Base-by-base conservation (phyloP, 2,113 vertebrate species). In the Percopsis transmontana region DNA sequence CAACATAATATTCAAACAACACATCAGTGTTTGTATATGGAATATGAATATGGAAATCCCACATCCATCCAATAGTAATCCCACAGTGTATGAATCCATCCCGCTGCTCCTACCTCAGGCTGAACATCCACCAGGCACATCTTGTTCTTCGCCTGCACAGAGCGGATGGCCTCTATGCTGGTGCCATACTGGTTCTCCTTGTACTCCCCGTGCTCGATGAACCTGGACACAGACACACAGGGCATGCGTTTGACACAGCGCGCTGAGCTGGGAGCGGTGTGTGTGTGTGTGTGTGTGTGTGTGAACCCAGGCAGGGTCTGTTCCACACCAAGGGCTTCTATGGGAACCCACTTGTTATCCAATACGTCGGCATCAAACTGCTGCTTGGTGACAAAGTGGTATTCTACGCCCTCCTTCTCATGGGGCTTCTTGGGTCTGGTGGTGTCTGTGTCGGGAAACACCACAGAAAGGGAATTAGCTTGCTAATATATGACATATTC, bases 171-270 rank as follows among this genome's bases (percentile, higher is more conserved):
- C 52, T 97, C 96, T 55, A 99, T 93, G 56, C 94, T 98, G 47
- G 95, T 99, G n/a, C 97, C 97, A 0, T 99, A 99, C 61, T 95
- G 91, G 71, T 98, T 96, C 45, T 97, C 96, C 73, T 98, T 97
- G 83, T 97, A 97, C 58, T 98, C 96, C 0, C 97, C 97, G 0
- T 96, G 94, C 61, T 99, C 97, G 60, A 99, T 94, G 82, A 98
- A 98, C 76, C 97, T 99, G 52, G 38, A 77, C 71, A 62, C 6
- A 60, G 50, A 14, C 39, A 44, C 7, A 38, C n/a, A n/a, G n/a
- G n/a, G n/a, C n/a, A n/a, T n/a, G n/a, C n/a, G n/a, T n/a, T n/a
- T n/a, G n/a, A n/a, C n/a, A n/a, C n/a, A n/a, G n/a, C n/a, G n/a
- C n/a, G n/a, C n/a, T n/a, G n/a, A n/a, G n/a, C n/a, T n/a, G n/a